A percentile compares a stretch with the other conserved stretches of the same genome.
Conservation (phyloP, 2,888 invertebrate genomes). For the Hypolimnas misippus region DNA sequence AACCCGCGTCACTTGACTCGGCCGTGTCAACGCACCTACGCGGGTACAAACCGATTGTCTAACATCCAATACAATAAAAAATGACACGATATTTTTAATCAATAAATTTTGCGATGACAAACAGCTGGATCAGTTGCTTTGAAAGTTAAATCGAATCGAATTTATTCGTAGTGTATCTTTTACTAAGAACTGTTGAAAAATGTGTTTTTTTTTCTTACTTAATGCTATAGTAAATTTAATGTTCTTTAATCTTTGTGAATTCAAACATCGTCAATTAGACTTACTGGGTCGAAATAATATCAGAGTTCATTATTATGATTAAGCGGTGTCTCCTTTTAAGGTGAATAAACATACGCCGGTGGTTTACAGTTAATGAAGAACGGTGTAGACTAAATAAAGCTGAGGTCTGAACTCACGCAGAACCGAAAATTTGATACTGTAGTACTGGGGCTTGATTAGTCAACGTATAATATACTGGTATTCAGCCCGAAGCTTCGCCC, state of each 20-base stretch:
- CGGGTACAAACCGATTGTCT: slow-evolving; percentile 28
- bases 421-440: neutral
- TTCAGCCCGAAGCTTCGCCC: too few relatives aligned
- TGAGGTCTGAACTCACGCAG: slow-evolving; percentile 42
- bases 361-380: slow-evolving; percentile 53
- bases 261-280: too few relatives aligned
- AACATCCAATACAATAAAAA: slow-evolving; percentile 26
- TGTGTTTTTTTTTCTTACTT: neutral
- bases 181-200: neutral
- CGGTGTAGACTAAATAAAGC: slow-evolving; percentile 41
- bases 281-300: slow-evolving; percentile 31
- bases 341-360: slow-evolving; percentile 49
- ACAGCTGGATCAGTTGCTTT: neutral
- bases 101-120: slow-evolving; percentile 3
- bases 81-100: slow-evolving; percentile 3
- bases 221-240: too few relatives aligned
- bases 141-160: too few relatives aligned
- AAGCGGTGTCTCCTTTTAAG: slow-evolving; percentile 52
- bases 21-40: slow-evolving; percentile 66
- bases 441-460: neutral
- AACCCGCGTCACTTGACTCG: slow-evolving; percentile 66
- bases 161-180: too few relatives aligned
- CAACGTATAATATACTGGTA: too few relatives aligned
- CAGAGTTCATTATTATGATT: slow-evolving; percentile 62
- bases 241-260: too few relatives aligned